Evolutionary conservation across 2,113 vertebrate species (phyloP), one percentile per base, ranked within the genome.

Genomic region (Diphyllodes magnificus): DNA sequence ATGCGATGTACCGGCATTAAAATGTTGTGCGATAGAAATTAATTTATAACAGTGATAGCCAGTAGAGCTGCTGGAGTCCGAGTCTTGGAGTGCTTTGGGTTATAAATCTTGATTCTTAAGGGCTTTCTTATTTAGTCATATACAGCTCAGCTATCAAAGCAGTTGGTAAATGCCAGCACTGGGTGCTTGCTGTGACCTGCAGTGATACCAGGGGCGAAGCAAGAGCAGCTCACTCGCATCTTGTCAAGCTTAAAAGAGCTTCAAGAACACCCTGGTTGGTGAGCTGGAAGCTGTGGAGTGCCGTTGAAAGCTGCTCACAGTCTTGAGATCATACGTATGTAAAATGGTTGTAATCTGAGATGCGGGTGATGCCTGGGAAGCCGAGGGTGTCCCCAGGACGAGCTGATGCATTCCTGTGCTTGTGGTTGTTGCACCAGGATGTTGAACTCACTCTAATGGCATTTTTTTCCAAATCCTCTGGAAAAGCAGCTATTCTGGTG

Each of bases 301-400:
- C 37, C 15, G 1, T 8, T 39, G 35, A 33, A 71, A 27, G 53
- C 81, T 64, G 51, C 60, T 35, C 25, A 0, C 17, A 4, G 56
- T 2, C 33, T 13, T 23, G 60, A 23, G 63, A 8, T 31, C 11
- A 2, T n/a, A 13, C 0, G 0, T 2, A 2, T 4, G 24, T 75
- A 2, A 51, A 70, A 66, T 33, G 37, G 24, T 16, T 59, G 61
- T 65, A 30, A 42, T 15, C 37, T 12, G 71, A 89, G 72, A 2
- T n/a, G 13, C 9, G 44, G 56, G 59, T 45, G 68, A 50, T 76
- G 73, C 71, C 66, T 31, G 51, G 33, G 64, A 40, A 76, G 86
- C 44, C 0, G 4, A 79, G 53, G 78, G 31, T 42, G 78, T 45
- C 57, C 51, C 40, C 30, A 5, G 50, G 50, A 42, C 7, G 12